Evolutionary conservation across 2,113 vertebrate genomes (phyloP).

Genomic region (Strix uralensis): DNA sequence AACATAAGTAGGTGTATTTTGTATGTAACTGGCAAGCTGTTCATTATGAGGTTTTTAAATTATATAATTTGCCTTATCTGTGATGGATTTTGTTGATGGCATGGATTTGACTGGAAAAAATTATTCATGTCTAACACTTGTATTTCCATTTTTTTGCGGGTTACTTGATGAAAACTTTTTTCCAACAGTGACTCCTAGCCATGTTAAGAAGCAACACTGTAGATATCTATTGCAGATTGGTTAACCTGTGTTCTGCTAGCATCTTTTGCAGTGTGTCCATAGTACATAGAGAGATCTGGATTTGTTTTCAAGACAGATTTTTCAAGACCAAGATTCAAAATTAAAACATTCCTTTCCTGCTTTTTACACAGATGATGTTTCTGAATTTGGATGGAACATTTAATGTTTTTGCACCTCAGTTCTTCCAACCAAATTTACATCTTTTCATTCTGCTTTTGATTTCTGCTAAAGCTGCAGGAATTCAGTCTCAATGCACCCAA

Average conservation of each 20-base stretch:
- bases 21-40: not conserved
- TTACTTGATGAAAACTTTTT: not conserved
- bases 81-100: not conserved
- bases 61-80: not conserved
- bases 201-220: not conserved
- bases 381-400: not conserved
- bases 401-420: not conserved
- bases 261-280: fast-evolving
- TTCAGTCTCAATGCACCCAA: not conserved
- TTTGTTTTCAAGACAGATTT: not conserved
- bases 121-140: not conserved
- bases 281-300: not conserved
- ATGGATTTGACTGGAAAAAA: not conserved
- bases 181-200: not conserved
- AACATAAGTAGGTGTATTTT: not conserved
- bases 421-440: fast-evolving
- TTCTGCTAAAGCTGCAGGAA: not conserved
- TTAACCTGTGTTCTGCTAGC: not conserved
- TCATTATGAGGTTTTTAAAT: not conserved
- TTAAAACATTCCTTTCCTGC: not conserved
- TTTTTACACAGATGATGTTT: not conserved
- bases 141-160: not conserved
- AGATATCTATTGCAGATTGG: not conserved
- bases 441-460: not conserved
- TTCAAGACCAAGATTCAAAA: not conserved